A percentile compares a stretch with the other conserved stretches of the same genome.
phyloP scores from a whole-genome alignment of 2,113 vertebrate genomes.

The Oreocharis arfaki region DNA sequence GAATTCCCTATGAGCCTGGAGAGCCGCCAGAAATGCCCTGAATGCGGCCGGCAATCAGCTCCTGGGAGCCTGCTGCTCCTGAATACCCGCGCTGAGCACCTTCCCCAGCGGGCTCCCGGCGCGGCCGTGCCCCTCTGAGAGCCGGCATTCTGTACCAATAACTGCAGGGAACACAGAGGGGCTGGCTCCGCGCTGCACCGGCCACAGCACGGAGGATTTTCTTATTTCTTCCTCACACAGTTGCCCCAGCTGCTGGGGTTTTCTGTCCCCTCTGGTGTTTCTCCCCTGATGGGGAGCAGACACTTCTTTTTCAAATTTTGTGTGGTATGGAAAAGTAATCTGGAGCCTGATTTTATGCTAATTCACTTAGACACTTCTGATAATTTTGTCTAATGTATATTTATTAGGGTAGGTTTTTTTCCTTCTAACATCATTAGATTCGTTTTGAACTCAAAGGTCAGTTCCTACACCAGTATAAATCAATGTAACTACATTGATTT shows the following conservation, averaged over 20 bases:
- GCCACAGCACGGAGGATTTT: background rate
- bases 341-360: background rate
- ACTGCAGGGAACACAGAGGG: background rate
- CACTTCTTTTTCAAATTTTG: background rate
- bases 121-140: background rate
- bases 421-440: slow-evolving; percentile 1
- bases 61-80: background rate
- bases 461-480: slow-evolving; percentile 17
- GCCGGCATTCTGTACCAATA: background rate
- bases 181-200: background rate
- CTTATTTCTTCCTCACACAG: background rate
- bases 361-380: background rate
- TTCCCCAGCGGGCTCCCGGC: background rate
- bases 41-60: background rate
- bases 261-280: background rate
- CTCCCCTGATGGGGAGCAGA: background rate
- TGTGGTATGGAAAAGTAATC: background rate
- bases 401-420: background rate
- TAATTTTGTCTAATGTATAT: slow-evolving; percentile 37
- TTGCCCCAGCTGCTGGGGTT: background rate
- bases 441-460: slow-evolving; percentile 53
- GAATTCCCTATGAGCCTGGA: background rate
- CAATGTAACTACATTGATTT: slow-evolving; percentile 49
- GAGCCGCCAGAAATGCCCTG: background rate
- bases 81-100: background rate